Conservation (phyloP, 2,113 vertebrate species). For the Halichoerus grypus region DNA sequence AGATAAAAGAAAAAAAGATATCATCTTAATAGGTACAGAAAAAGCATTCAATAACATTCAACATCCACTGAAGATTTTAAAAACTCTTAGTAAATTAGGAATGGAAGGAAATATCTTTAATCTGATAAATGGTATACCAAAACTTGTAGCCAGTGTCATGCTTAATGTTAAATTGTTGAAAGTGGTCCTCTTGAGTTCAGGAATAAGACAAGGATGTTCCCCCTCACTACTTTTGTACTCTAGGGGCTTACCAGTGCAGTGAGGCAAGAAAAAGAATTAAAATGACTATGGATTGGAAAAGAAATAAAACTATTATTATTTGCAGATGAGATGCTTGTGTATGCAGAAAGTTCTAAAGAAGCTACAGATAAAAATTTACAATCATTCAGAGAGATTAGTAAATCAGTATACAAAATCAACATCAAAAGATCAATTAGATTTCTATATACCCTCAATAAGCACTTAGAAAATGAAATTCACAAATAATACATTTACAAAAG, state of each 20-base stretch:
- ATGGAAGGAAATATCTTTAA: background rate
- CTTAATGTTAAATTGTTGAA: slow-evolving; percentile 1
- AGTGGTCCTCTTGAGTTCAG: background rate
- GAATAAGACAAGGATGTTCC: background rate
- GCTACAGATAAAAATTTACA: background rate
- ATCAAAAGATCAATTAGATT: slow-evolving; percentile 36
- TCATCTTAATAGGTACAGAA: background rate
- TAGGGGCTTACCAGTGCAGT: background rate
- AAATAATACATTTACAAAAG: background rate
- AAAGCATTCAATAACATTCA: background rate
- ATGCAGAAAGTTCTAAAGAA: background rate
- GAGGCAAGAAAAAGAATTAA: slow-evolving; percentile 15
- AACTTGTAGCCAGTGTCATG: background rate
- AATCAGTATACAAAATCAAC: background rate
- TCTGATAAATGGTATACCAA: background rate
- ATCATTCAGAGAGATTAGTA: slow-evolving; percentile 13
- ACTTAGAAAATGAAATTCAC: slow-evolving; percentile 21
- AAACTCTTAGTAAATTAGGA: background rate
- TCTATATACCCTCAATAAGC: background rate
- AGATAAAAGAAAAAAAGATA: background rate
- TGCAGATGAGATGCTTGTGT: background rate
- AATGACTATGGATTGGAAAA: background rate
- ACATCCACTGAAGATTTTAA: background rate
- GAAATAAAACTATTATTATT: background rate
- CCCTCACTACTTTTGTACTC: background rate